Percentiles rank a stretch among this genome's conserved stretches.
Evolutionary conservation across 2,797 vertebrate genomes (phyloP).

Genomic region (Chaetodon trifasciatus): DNA sequence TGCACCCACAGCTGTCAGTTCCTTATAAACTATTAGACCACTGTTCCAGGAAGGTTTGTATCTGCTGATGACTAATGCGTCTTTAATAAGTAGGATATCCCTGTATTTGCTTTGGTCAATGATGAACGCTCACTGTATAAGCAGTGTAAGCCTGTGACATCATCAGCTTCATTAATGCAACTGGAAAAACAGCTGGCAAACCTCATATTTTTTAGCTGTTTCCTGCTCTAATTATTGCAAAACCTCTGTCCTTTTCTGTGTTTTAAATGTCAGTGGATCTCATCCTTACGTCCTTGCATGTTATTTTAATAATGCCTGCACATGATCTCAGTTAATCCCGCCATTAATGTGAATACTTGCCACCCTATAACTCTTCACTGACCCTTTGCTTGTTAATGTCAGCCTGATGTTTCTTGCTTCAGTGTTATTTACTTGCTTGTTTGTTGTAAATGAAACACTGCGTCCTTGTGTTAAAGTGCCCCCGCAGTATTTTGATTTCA

Average conservation of each 20-base stretch:
- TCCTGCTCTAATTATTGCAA: neutral
- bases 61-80: neutral
- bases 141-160: slow-evolving; percentile 12
- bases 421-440: slow-evolving; percentile 3
- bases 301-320: slow-evolving; percentile 12
- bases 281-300: neutral
- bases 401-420: neutral
- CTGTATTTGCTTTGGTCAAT: slow-evolving; percentile 22
- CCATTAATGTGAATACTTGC: slow-evolving; percentile 7
- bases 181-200: neutral
- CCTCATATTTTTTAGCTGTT: slow-evolving; percentile 9
- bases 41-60: neutral
- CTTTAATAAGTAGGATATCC: neutral
- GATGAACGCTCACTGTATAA: neutral
- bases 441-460: slow-evolving; percentile 1
- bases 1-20: too few species aligned
- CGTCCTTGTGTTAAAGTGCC: slow-evolving; percentile 19
- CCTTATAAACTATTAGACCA: too few species aligned
- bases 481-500: slow-evolving; percentile 45
- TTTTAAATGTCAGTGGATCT: neutral
- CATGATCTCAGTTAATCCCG: slow-evolving; percentile 2
- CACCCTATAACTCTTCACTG: neutral
- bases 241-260: neutral
- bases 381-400: slow-evolving; percentile 3
- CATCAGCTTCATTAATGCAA: slow-evolving; percentile 10